Base-by-base conservation (phyloP, 2,113 vertebrate species). In the Myiagra hebetior region DNA sequence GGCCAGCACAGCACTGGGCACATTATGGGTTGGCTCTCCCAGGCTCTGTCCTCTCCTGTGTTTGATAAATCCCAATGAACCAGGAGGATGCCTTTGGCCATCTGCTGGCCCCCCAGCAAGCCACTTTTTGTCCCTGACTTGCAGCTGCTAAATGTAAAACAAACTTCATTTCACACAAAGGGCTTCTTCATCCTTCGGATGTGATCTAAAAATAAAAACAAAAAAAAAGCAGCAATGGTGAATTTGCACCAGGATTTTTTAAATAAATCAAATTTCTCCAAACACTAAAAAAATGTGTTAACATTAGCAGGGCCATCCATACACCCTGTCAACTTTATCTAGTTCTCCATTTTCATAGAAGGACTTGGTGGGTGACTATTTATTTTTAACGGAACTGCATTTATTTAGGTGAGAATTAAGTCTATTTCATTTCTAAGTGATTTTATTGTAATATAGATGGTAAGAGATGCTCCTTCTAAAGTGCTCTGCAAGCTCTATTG, bases 1-100 rank as follows among this genome's bases (percentile, higher is more conserved):
- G 1, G 37, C n/a, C 86, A 79, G 77, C 39, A 27, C 47, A 76
- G 46, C 3, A 1, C 27, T 30, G 35, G 27, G 6, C 33, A 37
- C 50, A 3, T 19, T 6, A 7, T 1, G 14, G 7, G 10, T 0
- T 85, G 68, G 10, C 9, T 63, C 4, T 52, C 30, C n/a, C 42
- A 37, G 14, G 13, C 41, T 26, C 6, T 13, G 8, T 15, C 56
- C 35, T 44, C 16, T 47, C 30, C 18, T 30, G 7, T 9, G 4
- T 28, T 64, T 41, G 24, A 24, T 44, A 35, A 64, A 80, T 50
- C 17, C 10, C 37, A 59, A 50, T 42, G 59, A 80, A 60, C 23
- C 53, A 87, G 31, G 56, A 93, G 80, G n/a, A 24, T n/a, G n/a
- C 47, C 82, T 84, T 79, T 82, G 28, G 35, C 76, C 79, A 50